Evolutionary conservation across 1,140 invertebrate genomes (phyloP).

Genomic region (Drosophila pallidifrons): DNA sequence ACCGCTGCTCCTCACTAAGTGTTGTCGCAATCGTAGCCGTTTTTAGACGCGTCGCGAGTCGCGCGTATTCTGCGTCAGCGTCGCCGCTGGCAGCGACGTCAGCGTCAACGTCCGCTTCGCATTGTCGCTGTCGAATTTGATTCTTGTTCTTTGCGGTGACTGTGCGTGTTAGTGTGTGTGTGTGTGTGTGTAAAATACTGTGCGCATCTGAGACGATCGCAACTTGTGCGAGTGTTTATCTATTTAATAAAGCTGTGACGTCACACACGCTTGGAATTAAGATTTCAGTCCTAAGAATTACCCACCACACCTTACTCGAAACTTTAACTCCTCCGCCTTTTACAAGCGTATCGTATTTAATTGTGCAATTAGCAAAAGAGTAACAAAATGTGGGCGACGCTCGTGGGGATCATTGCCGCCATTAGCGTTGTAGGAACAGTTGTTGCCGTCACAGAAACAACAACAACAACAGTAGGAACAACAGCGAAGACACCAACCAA

Average conservation of each 20-base stretch:
- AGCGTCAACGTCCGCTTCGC: constrained; percentile 26
- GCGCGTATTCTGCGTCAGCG: constrained; percentile 26
- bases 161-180: constrained; percentile 29
- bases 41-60: constrained; percentile 56
- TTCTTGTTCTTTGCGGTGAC: constrained; percentile 41
- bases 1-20: background rate
- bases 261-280: constrained; percentile 41
- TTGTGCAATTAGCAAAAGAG: constrained; percentile 42
- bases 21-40: constrained; percentile 72
- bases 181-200: constrained; percentile 46
- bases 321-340: background rate
- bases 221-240: constrained; percentile 59
- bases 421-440: constrained; percentile 7
- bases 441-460: background rate
- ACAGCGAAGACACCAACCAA: background rate
- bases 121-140: constrained; percentile 40
- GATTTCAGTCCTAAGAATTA: constrained; percentile 35
- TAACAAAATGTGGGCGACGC: constrained; percentile 34
- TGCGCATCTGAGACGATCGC: constrained; percentile 30
- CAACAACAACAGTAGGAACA: background rate
- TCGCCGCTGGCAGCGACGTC: constrained; percentile 10
- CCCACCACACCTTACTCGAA: constrained; percentile 31
- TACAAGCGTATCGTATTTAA: constrained; percentile 34
- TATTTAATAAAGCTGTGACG: constrained; percentile 66
- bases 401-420: constrained; percentile 27